Conservation (phyloP, 2,888 invertebrate genomes). For the Nomada hirtipes region DNA sequence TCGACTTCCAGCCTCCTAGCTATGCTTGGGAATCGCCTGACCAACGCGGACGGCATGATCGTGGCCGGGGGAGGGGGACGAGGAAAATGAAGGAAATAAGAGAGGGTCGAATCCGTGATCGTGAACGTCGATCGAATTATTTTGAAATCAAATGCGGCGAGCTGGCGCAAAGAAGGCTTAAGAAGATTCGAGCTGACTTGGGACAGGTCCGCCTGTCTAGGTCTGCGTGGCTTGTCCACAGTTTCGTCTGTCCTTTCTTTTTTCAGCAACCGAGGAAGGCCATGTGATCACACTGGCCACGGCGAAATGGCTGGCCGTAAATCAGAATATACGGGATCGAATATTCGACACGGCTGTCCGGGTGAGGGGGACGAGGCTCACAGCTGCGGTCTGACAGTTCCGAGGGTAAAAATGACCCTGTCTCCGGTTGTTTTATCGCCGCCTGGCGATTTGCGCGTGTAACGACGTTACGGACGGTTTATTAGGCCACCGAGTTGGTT, state of each 20-base stretch:
- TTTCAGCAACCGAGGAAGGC: too few relatives aligned
- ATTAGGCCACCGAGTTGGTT: not conserved
- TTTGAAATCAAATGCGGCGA: too few relatives aligned
- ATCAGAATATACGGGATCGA: constrained; percentile 61
- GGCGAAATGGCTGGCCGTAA: constrained; percentile 61
- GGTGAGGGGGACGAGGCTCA: not conserved
- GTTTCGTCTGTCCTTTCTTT: not conserved
- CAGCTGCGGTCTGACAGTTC: constrained; percentile 20
- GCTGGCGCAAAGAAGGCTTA: too few relatives aligned
- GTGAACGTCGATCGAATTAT: too few relatives aligned
- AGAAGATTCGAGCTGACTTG: too few relatives aligned
- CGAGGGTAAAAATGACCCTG: constrained; percentile 29
- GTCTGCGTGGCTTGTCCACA: constrained; percentile 45
- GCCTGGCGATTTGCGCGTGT: not conserved
- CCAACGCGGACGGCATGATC: not conserved
- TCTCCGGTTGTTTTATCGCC: constrained; percentile 15
- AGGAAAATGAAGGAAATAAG: too few relatives aligned
- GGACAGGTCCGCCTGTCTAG: too few relatives aligned
- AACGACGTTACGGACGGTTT: not conserved
- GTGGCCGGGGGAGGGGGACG: too few relatives aligned
- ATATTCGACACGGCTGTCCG: constrained; percentile 62
- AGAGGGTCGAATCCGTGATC: too few relatives aligned
- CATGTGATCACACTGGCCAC: too few relatives aligned
- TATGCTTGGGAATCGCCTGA: constrained; percentile 1
- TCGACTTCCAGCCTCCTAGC: constrained; percentile 43